phyloP scores from a whole-genome alignment of 2,888 invertebrate genomes.

The Lasioglossum marginatum region DNA sequence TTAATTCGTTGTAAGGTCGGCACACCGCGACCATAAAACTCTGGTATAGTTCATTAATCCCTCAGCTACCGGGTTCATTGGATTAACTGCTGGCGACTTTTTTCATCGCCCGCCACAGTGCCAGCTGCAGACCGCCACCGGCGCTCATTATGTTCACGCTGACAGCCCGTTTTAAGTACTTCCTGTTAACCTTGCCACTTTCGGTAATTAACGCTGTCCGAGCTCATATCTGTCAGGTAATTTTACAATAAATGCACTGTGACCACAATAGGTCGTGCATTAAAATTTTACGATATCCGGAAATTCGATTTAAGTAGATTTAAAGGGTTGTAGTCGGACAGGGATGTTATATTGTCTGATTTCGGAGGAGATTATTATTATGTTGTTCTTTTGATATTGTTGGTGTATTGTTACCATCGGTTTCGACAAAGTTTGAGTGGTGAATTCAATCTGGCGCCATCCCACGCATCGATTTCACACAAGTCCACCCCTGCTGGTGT shows the following conservation, averaged over 20 bases:
- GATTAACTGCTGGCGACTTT: conserved; percentile 47
- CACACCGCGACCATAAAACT: conserved; percentile 65
- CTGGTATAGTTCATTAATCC: conserved; percentile 63
- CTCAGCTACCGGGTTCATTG: conserved; percentile 44
- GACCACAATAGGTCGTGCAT: neutral
- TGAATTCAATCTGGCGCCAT: neutral
- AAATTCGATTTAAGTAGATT: neutral
- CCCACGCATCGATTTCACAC: neutral
- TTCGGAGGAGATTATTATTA: neutral
- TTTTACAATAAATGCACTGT: neutral
- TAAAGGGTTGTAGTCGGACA: neutral
- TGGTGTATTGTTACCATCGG: neutral
- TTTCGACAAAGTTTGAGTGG: neutral
- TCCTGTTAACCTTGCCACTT: neutral
- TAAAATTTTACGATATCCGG: too few relatives aligned
- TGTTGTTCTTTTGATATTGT: neutral
- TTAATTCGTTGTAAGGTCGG: conserved; percentile 68
- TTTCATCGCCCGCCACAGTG: neutral
- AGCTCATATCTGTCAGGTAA: neutral
- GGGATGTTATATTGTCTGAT: neutral
- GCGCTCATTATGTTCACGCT: conserved; percentile 6
- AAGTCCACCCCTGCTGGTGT: neutral
- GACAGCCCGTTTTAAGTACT: neutral
- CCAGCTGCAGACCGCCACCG: neutral
- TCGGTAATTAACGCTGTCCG: conserved; percentile 12